phyloP scores from a whole-genome alignment of 2,888 invertebrate species.

The Tenthredo notha region DNA sequence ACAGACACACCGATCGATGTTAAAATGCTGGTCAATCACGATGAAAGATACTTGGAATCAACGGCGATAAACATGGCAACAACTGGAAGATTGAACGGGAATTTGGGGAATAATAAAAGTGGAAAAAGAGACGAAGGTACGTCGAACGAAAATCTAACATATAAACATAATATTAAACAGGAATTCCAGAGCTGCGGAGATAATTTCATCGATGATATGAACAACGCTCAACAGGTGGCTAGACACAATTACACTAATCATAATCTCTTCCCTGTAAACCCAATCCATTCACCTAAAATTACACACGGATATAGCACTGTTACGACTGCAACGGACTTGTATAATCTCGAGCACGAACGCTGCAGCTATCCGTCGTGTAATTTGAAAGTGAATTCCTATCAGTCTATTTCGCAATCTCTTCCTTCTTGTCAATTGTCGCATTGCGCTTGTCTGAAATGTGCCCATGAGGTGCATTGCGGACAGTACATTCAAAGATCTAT shows the following conservation, averaged over 20 bases:
- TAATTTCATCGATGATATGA: slow-evolving; percentile 60
- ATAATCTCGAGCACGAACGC: slow-evolving; percentile 69
- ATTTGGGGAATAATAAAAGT: slow-evolving; percentile 56
- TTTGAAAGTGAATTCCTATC: slow-evolving; percentile 64
- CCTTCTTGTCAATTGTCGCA: slow-evolving; percentile 61
- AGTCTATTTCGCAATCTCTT: slow-evolving; percentile 59
- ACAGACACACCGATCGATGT: slow-evolving; percentile 23
- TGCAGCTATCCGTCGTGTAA: slow-evolving; percentile 67
- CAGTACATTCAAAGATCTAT: slow-evolving; percentile 69
- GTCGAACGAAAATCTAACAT: slow-evolving; percentile 57
- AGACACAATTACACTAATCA: not conserved
- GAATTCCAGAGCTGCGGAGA: slow-evolving; percentile 60
- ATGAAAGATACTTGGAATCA: not conserved
- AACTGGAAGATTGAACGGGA: slow-evolving; percentile 54
- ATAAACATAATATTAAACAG: slow-evolving; percentile 63
- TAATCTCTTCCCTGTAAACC: not conserved
- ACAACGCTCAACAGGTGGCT: not conserved
- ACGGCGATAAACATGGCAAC: slow-evolving; percentile 32
- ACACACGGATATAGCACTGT: slow-evolving; percentile 65
- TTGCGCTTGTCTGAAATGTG: slow-evolving; percentile 68
- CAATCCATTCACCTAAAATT: slow-evolving; percentile 6
- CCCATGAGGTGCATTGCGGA: slow-evolving; percentile 69
- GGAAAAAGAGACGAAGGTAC: slow-evolving; percentile 60
- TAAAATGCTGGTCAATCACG: not conserved
- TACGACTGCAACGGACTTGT: slow-evolving; percentile 66